A percentile compares a stretch with the other conserved stretches of the same genome.
These are phyloP conservation scores for Acrocephalus scirpaceus DNA, from an alignment of 2,797 vertebrate genomes.

Conservation along the genomic window DNA sequence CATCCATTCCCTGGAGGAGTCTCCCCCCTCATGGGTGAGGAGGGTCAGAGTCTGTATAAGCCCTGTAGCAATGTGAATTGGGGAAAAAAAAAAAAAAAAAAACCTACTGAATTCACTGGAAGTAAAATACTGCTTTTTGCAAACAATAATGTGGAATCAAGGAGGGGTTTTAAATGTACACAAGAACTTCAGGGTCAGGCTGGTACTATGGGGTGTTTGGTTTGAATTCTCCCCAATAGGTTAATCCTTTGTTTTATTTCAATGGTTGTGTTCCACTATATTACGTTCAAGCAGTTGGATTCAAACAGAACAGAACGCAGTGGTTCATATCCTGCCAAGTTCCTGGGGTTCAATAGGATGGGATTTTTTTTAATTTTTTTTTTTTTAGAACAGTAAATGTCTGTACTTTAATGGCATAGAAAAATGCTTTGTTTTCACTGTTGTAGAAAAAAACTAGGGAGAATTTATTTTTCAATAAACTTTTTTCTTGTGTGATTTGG, in stretches of 20 bases:
- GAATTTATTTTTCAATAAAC: constrained; percentile 99
- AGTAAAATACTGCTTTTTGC: not conserved
- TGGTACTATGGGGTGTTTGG: not conserved
- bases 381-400: constrained; percentile 63
- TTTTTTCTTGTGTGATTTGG: constrained; percentile 87
- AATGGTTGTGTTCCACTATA: constrained; percentile 66
- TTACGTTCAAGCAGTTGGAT: constrained; percentile 66
- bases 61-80: not conserved
- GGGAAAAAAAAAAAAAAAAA: too few species aligned
- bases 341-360: constrained; percentile 39
- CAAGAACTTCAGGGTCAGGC: not conserved
- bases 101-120: not conserved
- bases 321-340: constrained; percentile 54
- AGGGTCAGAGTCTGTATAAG: not conserved
- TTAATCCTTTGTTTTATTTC: constrained; percentile 10
- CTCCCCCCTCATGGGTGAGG: not conserved
- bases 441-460: constrained; percentile 88
- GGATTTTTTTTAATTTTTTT: not conserved
- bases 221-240: constrained; percentile 11
- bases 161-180: not conserved
- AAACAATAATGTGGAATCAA: not conserved
- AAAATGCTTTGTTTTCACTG: constrained; percentile 77
- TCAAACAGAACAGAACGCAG: constrained; percentile 40
- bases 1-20: not conserved
- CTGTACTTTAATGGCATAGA: constrained; percentile 73